Evolutionary conservation across 2,888 invertebrate genomes (phyloP).

Genomic region (Amphipoea oculea): DNA sequence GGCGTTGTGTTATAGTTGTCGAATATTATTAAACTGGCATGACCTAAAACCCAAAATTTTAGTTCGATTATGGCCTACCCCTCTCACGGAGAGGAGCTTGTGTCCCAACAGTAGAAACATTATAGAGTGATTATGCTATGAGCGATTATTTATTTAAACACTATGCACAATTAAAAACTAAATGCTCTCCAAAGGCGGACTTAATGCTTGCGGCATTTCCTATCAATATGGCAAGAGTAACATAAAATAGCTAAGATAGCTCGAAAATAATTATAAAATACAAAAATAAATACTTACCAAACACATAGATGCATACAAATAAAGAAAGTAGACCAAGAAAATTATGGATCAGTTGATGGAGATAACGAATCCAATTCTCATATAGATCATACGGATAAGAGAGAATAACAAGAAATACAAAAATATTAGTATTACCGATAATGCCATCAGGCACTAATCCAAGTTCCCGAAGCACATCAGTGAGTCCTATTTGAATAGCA

Average conservation of each 20-base stretch:
- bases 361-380: not conserved
- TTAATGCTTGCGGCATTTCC: not conserved
- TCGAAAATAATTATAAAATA: not conserved
- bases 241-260: not conserved
- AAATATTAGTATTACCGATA: constrained; percentile 17
- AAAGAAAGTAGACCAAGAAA: not conserved
- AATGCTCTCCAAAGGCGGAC: not conserved
- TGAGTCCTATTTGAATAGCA: constrained; percentile 90
- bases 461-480: constrained; percentile 35
- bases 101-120: not conserved
- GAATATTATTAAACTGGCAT: not conserved
- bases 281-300: not conserved
- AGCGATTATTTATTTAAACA: not conserved
- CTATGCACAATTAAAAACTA: not conserved
- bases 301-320: not conserved
- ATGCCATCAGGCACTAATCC: constrained; percentile 33
- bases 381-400: not conserved
- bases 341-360: not conserved
- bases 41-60: not conserved
- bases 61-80: not conserved
- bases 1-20: too few relatives aligned
- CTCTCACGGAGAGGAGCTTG: not conserved
- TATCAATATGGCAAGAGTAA: not conserved
- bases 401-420: not conserved
- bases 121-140: not conserved